Conservation (phyloP, 2,888 invertebrate genomes). For the Liodrosophila aerea region DNA sequence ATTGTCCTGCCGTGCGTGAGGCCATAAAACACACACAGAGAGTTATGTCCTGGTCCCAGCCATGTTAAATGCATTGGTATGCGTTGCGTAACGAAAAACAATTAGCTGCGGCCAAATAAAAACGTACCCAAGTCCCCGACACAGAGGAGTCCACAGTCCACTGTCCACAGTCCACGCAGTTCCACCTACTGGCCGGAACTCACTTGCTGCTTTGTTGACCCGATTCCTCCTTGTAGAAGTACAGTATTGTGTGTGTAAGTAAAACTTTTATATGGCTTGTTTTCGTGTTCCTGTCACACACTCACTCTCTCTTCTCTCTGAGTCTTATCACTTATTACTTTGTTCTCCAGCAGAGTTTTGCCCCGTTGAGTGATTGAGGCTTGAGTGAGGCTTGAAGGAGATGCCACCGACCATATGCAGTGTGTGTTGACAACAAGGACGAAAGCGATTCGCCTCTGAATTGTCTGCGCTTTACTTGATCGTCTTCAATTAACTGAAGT, state of each 20-base stretch:
- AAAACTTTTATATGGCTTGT: slow-evolving; percentile 64
- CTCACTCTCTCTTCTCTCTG: slow-evolving; percentile 1
- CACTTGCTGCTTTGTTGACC: slow-evolving; percentile 27
- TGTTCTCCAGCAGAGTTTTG: slow-evolving; percentile 43
- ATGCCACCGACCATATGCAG: slow-evolving; percentile 30
- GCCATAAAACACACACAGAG: slow-evolving; percentile 67
- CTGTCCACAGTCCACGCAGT: not conserved
- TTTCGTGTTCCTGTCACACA: slow-evolving; percentile 41
- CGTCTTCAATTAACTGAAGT: slow-evolving; percentile 69
- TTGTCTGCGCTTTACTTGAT: slow-evolving; percentile 45
- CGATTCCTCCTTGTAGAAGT: slow-evolving; percentile 18
- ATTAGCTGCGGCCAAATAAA: slow-evolving; percentile 72
- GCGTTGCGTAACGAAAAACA: slow-evolving; percentile 75
- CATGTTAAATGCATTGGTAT: slow-evolving; percentile 72
- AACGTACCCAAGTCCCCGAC: no score
- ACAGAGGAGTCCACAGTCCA: not conserved
- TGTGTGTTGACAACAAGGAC: slow-evolving; percentile 12
- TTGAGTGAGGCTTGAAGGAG: no score
- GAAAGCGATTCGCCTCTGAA: slow-evolving; percentile 26
- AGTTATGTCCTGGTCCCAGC: slow-evolving; percentile 59
- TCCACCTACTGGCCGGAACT: slow-evolving; percentile 25
- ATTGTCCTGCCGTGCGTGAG: slow-evolving; percentile 74
- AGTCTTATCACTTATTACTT: slow-evolving; percentile 66
- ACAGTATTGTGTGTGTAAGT: slow-evolving; percentile 21
- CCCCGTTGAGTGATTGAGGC: slow-evolving; percentile 57